A percentile compares a stretch with the other conserved stretches of the same genome.
phyloP scores from a whole-genome alignment of 2,888 invertebrate species.

The Lepidochitona cinerea region DNA sequence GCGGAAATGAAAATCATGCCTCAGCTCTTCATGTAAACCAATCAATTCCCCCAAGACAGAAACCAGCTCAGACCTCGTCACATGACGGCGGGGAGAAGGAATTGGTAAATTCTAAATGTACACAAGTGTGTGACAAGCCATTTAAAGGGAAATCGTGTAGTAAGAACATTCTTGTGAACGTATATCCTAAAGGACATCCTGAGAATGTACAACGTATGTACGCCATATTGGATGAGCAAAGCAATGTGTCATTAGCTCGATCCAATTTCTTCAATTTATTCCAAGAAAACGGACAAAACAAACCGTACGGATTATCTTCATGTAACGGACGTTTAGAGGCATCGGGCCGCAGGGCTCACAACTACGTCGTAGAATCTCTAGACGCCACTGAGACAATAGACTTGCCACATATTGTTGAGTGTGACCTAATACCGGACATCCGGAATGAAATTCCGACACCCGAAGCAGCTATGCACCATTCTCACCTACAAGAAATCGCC shows the following conservation, averaged over 20 bases:
- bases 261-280: not conserved
- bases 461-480: slow-evolving; percentile 18
- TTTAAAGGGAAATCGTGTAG: not conserved
- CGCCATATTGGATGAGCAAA: not conserved
- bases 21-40: not conserved
- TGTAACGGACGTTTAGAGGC: slow-evolving; percentile 19
- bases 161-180: not conserved
- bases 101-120: no score
- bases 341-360: slow-evolving; percentile 10
- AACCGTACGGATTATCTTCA: slow-evolving; percentile 18
- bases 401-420: slow-evolving; percentile 25
- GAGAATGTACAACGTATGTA: not conserved
- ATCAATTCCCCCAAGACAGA: no score
- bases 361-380: slow-evolving; percentile 14
- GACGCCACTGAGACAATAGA: slow-evolving; percentile 11
- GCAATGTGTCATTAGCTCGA: not conserved
- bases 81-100: no score
- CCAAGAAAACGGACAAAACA: not conserved
- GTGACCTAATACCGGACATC: slow-evolving; percentile 20
- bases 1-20: not conserved
- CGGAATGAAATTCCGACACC: slow-evolving; percentile 28
- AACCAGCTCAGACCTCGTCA: no score
- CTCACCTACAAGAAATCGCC: slow-evolving; percentile 19
- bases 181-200: not conserved
- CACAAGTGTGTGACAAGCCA: not conserved